Conservation (phyloP, 2,888 invertebrate species). For the Calameuta idolon region DNA sequence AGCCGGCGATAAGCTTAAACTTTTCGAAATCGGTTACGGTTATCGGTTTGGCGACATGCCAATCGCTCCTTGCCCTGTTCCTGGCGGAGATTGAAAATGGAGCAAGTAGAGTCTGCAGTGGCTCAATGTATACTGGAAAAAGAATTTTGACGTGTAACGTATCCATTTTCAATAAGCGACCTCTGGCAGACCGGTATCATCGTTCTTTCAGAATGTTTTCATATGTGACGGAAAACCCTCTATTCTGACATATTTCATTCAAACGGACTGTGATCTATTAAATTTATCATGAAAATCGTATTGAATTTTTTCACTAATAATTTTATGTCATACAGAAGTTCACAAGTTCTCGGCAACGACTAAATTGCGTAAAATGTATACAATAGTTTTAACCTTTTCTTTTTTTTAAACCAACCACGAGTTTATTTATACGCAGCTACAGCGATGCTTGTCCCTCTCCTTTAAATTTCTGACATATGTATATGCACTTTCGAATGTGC, state of each 20-base stretch:
- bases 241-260: background rate
- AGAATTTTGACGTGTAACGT: background rate
- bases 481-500: background rate
- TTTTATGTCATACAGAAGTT: background rate
- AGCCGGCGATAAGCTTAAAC: background rate
- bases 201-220: background rate
- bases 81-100: background rate
- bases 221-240: background rate
- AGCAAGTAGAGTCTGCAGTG: background rate
- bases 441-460: background rate
- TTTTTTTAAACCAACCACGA: background rate
- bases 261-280: background rate
- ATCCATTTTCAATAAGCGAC: background rate
- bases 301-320: background rate
- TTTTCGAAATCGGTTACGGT: background rate
- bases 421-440: background rate
- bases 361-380: background rate
- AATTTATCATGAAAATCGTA: background rate
- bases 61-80: background rate
- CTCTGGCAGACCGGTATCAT: too few species aligned
- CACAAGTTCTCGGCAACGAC: background rate
- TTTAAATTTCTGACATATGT: background rate
- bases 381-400: background rate
- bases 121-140: background rate
- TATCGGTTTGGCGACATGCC: background rate